A percentile compares a stretch with the other conserved stretches of the same genome.
These are phyloP conservation scores for Cheiracanthium punctorium DNA, from an alignment of 2,888 invertebrate genomes.

Conservation along the genomic window DNA sequence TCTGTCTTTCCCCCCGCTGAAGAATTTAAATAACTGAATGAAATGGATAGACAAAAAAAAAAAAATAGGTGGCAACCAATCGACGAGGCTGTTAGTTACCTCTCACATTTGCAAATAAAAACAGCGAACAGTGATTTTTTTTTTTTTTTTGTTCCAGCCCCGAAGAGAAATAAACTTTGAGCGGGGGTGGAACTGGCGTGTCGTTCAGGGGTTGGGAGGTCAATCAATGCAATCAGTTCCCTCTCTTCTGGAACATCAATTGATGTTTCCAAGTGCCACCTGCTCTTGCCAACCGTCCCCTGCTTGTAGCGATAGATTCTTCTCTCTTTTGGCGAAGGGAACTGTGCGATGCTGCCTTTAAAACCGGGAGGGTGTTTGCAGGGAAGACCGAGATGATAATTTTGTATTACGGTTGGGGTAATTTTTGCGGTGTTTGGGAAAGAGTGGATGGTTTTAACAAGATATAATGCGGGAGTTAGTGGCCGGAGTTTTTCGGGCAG, in stretches of 20 bases:
- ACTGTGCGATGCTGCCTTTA: background rate
- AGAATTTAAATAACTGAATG: conserved; percentile 39
- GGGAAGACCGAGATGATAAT: conserved; percentile 39
- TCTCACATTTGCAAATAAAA: conserved; percentile 65
- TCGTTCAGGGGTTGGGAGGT: conserved; percentile 39
- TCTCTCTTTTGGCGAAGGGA: background rate
- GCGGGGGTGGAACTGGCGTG: conserved; percentile 9
- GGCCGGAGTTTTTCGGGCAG: background rate
- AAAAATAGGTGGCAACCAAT: background rate
- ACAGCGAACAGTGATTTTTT: conserved; percentile 41
- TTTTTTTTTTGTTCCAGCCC: background rate
- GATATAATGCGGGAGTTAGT: conserved; percentile 34
- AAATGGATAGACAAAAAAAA: background rate
- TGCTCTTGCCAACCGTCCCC: conserved; percentile 44
- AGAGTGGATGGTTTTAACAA: conserved; percentile 34
- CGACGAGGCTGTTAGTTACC: conserved; percentile 49
- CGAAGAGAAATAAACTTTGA: background rate
- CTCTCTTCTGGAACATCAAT: conserved; percentile 43
- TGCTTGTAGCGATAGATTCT: conserved; percentile 9
- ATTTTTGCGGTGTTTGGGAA: conserved; percentile 33
- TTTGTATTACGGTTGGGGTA: conserved; percentile 57
- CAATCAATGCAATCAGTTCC: conserved; percentile 66
- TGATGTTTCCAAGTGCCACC: conserved; percentile 51
- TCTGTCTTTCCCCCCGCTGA: background rate
- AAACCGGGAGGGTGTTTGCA: conserved; percentile 1